phyloP scores from a whole-genome alignment of 2,888 invertebrate genomes.

The Icerya purchasi region DNA sequence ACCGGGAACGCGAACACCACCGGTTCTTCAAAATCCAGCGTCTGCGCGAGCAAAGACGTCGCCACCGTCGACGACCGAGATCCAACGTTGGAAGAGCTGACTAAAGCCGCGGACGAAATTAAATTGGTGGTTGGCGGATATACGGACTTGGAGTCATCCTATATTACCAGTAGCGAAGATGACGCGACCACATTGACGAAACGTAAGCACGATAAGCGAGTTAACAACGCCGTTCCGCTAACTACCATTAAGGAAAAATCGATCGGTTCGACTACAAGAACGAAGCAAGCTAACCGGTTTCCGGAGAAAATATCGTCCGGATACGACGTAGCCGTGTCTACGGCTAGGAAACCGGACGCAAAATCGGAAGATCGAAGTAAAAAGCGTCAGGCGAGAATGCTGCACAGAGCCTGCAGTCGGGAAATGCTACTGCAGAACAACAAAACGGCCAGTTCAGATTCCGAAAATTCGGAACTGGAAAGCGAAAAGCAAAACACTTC shows the following conservation, averaged over 20 bases:
- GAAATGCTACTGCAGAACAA: constrained; percentile 28
- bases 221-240: constrained; percentile 9
- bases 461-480: constrained; percentile 23
- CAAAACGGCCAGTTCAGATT: constrained; percentile 29
- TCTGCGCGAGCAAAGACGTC: not conserved
- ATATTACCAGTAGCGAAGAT: constrained; percentile 23
- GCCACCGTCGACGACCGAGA: constrained; percentile 13
- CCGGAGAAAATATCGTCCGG: constrained; percentile 1
- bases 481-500: constrained; percentile 4
- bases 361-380: constrained; percentile 18
- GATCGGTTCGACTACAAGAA: not conserved
- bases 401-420: constrained; percentile 31
- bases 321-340: constrained; percentile 17
- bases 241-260: constrained; percentile 17
- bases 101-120: constrained; percentile 36
- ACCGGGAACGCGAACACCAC: not conserved
- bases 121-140: constrained; percentile 32
- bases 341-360: constrained; percentile 23
- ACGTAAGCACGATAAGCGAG: constrained; percentile 16
- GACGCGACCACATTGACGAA: constrained; percentile 26
- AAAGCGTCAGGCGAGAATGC: constrained; percentile 24
- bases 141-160: constrained; percentile 33
- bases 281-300: not conserved
- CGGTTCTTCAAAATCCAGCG: not conserved
- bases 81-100: constrained; percentile 32